These are phyloP conservation scores for Zelleria hepariella DNA, from an alignment of 2,888 invertebrate genomes.

Conservation along the genomic window DNA sequence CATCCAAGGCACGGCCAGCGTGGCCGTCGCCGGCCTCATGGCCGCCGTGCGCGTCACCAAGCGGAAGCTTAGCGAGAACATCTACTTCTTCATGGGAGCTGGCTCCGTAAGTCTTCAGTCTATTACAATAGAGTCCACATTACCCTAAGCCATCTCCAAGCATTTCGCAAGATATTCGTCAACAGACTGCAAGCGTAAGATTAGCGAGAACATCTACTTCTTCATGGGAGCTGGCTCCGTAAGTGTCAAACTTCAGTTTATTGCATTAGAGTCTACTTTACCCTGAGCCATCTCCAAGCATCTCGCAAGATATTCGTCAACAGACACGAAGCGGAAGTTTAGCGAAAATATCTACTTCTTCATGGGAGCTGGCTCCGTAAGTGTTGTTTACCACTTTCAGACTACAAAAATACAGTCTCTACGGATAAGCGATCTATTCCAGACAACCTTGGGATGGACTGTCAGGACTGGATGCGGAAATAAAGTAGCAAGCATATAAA, in stretches of 20 bases:
- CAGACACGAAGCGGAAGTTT: constrained; percentile 14
- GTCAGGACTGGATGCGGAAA: no score
- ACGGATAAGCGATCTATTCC: no score
- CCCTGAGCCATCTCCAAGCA: constrained; percentile 14
- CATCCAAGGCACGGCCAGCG: constrained; percentile 97
- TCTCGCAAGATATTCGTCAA: no score
- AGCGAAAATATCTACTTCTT: constrained; percentile 83
- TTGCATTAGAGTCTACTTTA: constrained; percentile 42
- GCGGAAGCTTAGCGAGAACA: constrained; percentile 87
- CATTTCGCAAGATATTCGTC: no score
- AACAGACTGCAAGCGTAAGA: constrained; percentile 84
- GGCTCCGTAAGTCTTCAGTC: constrained; percentile 73
- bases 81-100: constrained; percentile 91
- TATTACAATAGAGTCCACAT: constrained; percentile 42
- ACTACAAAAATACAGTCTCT: no score
- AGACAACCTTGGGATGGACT: no score
- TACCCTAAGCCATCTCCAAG: background rate
- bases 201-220: constrained; percentile 89
- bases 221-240: constrained; percentile 81
- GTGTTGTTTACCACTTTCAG: no score
- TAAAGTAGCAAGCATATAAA: no score
- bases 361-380: constrained; percentile 77
- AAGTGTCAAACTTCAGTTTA: background rate
- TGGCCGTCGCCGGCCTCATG: constrained; percentile 93
- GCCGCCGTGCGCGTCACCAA: constrained; percentile 83